These are phyloP conservation scores for Crossocerus cetratus DNA, from an alignment of 2,888 invertebrate genomes.

Conservation along the genomic window DNA sequence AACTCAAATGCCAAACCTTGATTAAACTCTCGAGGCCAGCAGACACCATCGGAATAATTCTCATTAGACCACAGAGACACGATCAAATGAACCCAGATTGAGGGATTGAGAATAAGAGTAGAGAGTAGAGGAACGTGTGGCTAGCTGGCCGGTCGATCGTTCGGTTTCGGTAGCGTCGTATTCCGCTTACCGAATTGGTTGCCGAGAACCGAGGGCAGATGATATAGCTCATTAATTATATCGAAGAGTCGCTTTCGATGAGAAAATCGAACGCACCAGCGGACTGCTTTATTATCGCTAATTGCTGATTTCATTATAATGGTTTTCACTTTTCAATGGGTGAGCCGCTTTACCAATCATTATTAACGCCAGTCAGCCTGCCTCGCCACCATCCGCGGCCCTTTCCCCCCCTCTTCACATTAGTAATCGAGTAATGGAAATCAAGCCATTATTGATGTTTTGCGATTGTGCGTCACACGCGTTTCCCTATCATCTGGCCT, in stretches of 20 bases:
- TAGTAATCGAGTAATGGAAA: too few relatives aligned
- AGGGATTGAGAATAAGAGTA: too few relatives aligned
- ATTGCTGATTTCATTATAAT: constrained; percentile 29
- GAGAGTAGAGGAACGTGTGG: too few relatives aligned
- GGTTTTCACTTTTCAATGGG: neutral
- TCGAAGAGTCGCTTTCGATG: constrained; percentile 37
- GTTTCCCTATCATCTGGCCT: constrained; percentile 44
- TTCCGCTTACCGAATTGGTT: too few relatives aligned
- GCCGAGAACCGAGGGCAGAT: constrained; percentile 23
- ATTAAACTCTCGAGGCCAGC: too few relatives aligned
- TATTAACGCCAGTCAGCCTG: neutral
- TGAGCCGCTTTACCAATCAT: constrained; percentile 8
- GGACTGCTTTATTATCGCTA: constrained; percentile 34
- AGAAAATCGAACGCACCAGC: constrained; percentile 36
- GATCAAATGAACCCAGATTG: constrained; percentile 40
- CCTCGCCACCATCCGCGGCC: too few relatives aligned
- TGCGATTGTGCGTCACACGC: constrained; percentile 53
- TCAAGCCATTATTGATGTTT: constrained; percentile 69
- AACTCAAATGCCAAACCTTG: too few relatives aligned
- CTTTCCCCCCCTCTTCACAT: too few relatives aligned
- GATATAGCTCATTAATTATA: constrained; percentile 47
- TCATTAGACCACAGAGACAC: too few relatives aligned
- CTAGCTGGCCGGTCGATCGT: too few relatives aligned
- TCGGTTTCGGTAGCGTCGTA: too few relatives aligned
- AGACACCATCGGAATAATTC: too few relatives aligned